phyloP scores from a whole-genome alignment of 2,797 vertebrate genomes.

The Meriones psammophilus region DNA sequence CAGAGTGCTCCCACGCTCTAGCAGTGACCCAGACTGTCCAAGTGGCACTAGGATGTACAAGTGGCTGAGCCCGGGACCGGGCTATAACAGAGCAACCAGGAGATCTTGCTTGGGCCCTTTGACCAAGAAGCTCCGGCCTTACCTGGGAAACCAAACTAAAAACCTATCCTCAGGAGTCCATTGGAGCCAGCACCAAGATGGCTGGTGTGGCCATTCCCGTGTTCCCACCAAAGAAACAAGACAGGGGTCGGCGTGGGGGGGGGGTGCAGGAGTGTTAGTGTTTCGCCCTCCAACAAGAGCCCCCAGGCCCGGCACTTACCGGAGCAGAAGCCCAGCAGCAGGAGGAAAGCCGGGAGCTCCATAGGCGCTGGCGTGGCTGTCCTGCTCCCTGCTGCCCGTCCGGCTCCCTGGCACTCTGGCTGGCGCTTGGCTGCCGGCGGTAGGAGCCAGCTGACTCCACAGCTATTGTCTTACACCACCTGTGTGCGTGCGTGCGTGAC shows the following conservation, averaged over 20 bases:
- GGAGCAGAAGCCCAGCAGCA: constrained; percentile 82
- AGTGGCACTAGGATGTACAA: fast-evolving
- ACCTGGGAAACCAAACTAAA: background rate
- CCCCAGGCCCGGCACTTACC: constrained; percentile 80
- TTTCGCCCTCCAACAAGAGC: background rate
- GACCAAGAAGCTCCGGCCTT: background rate
- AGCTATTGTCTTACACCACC: constrained; percentile 87
- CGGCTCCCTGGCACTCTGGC: constrained; percentile 9
- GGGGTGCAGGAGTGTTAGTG: fast-evolving
- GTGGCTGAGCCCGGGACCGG: background rate
- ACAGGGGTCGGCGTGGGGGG: background rate
- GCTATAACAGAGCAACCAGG: background rate
- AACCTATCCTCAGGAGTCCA: background rate
- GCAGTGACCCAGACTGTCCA: background rate
- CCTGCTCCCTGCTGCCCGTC: background rate
- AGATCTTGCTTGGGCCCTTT: background rate
- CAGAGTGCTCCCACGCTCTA: background rate
- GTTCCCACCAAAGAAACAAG: constrained; percentile 3
- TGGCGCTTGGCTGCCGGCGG: constrained; percentile 48
- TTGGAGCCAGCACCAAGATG: background rate
- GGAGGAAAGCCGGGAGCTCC: background rate
- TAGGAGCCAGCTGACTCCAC: background rate
- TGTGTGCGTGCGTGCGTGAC: constrained; percentile 84
- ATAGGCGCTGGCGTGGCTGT: constrained; percentile 31
- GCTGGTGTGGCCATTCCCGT: background rate